phyloP scores from a whole-genome alignment of 2,113 vertebrate genomes.

The Pterocles orientalis region DNA sequence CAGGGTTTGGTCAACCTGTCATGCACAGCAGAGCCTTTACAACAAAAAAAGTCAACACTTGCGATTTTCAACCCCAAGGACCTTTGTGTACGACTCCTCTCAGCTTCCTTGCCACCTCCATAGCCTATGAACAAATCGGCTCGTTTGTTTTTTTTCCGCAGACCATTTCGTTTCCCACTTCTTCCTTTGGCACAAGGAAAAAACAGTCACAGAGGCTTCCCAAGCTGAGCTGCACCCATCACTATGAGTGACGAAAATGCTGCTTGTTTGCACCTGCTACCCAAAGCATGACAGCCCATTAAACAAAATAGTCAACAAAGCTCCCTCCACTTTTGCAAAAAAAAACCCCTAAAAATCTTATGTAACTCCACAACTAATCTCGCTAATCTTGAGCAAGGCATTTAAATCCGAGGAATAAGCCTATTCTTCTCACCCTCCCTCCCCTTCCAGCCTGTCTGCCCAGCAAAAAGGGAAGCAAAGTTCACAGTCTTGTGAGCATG shows the following conservation, averaged over 20 bases:
- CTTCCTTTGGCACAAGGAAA: not conserved
- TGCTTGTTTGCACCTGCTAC: not conserved
- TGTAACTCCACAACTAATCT: slow-evolving; percentile 47
- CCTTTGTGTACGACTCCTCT: not conserved
- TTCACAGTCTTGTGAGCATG: not conserved
- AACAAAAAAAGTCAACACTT: not conserved
- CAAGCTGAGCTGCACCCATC: not conserved
- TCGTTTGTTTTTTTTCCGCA: not conserved
- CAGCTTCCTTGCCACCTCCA: not conserved
- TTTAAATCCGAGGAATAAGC: slow-evolving; percentile 42
- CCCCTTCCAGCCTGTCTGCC: not conserved
- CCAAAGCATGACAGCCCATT: rapidly evolving
- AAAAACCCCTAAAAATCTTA: not conserved
- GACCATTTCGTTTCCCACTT: not conserved
- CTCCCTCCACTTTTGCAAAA: not conserved
- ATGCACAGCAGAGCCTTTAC: not conserved
- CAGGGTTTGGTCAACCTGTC: not conserved
- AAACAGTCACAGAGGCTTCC: not conserved
- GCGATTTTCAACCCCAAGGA: not conserved
- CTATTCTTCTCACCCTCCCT: not conserved
- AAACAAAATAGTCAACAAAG: not conserved
- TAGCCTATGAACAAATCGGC: not conserved
- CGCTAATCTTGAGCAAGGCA: slow-evolving; percentile 45
- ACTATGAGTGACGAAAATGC: not conserved
- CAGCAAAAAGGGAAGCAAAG: not conserved